Evolutionary conservation across 2,113 vertebrate species (phyloP).

Genomic region (Illadopsis cleaveri): DNA sequence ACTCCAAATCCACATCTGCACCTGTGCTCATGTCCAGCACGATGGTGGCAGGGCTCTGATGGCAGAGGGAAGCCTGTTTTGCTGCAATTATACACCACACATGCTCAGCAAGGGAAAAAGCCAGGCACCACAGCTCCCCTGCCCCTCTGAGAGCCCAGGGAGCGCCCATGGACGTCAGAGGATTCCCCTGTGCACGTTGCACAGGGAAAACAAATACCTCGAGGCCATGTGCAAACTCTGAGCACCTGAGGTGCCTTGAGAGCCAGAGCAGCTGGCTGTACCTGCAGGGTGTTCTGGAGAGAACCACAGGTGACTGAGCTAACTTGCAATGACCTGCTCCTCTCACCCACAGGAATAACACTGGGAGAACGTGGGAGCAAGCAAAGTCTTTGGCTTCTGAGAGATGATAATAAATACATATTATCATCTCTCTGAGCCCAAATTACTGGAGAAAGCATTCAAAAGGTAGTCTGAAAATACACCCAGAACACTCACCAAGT

Average conservation of each 20-base stretch:
- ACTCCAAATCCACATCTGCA: not conserved
- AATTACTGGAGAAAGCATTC: not conserved
- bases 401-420: not conserved
- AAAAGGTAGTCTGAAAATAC: not conserved
- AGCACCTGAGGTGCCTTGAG: not conserved
- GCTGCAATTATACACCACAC: accelerated
- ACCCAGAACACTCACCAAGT: not conserved
- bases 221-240: not conserved
- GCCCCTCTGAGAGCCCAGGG: not conserved
- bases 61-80: not conserved
- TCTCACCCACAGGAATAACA: not conserved
- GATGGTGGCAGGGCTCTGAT: not conserved
- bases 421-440: not conserved
- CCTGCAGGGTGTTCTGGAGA: not conserved
- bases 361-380: not conserved
- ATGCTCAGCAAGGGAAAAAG: not conserved
- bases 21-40: accelerated
- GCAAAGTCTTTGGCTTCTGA: not conserved
- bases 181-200: not conserved
- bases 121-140: not conserved
- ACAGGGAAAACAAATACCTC: not conserved
- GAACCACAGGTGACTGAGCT: not conserved
- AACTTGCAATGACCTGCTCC: not conserved
- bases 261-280: accelerated
- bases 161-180: accelerated